These are phyloP conservation scores for Proctacanthus coquilletti DNA, from an alignment of 1,140 invertebrate genomes.

Conservation along the genomic window DNA sequence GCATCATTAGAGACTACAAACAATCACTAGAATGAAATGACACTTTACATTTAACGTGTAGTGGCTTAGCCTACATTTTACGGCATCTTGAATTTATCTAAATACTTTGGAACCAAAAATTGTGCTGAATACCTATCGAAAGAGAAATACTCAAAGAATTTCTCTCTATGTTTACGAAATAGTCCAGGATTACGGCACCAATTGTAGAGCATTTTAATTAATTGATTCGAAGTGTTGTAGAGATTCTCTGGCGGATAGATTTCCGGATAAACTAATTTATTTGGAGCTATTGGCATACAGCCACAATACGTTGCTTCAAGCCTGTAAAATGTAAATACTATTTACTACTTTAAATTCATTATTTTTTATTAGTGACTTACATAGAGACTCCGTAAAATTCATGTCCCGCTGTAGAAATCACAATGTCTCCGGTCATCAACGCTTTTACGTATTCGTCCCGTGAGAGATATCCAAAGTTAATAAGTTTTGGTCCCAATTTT, in stretches of 20 bases:
- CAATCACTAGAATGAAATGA: too few relatives aligned
- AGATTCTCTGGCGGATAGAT: conserved; percentile 47
- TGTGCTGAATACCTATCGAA: conserved; percentile 23
- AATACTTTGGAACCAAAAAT: conserved; percentile 20
- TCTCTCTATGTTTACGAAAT: conserved; percentile 21
- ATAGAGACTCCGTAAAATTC: conserved; percentile 65
- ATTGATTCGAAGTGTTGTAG: conserved; percentile 38
- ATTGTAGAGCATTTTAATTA: conserved; percentile 35
- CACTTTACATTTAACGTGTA: too few relatives aligned
- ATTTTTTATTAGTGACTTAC: conserved; percentile 26
- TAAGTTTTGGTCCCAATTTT: conserved; percentile 36
- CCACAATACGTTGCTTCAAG: conserved; percentile 50
- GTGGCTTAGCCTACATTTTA: too few relatives aligned
- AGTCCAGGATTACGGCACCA: conserved; percentile 31
- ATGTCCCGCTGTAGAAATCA: conserved; percentile 56
- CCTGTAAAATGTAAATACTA: conserved; percentile 28
- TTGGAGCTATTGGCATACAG: conserved; percentile 53
- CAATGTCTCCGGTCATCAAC: conserved; percentile 40
- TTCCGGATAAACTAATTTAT: conserved; percentile 56
- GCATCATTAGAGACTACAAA: background rate
- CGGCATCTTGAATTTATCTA: conserved; percentile 13
- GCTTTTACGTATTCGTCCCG: conserved; percentile 43
- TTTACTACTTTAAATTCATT: conserved; percentile 1
- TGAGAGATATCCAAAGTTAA: conserved; percentile 43
- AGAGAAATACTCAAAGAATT: conserved; percentile 22